Evolutionary conservation across 35 echinoderm and acorn worm species (phyloP).

Genomic region (Amphiura filiformis): DNA sequence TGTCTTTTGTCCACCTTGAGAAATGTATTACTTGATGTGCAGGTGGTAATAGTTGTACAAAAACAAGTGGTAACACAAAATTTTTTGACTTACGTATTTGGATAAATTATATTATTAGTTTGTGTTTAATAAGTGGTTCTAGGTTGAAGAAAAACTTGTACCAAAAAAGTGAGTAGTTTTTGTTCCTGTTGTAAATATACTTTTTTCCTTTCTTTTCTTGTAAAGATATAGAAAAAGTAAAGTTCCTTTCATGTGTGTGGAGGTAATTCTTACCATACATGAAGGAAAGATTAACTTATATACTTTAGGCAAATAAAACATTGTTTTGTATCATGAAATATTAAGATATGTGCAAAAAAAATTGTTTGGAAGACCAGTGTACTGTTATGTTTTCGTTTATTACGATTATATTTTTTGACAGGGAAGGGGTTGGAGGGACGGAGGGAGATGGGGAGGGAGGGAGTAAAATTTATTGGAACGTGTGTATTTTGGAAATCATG

Average conservation of each 20-base stretch:
- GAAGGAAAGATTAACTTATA: constrained; percentile 10
- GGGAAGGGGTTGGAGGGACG: background rate
- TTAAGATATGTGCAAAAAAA: constrained; percentile 9
- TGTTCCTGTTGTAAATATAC: background rate
- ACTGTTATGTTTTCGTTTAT: background rate
- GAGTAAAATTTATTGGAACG: background rate
- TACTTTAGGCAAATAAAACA: constrained; percentile 18
- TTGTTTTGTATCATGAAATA: background rate
- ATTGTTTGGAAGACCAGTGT: background rate
- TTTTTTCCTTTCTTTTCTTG: background rate
- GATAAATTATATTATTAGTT: background rate
- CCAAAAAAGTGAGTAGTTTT: background rate
- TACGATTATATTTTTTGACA: background rate
- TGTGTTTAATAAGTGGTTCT: background rate
- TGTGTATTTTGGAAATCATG: no score
- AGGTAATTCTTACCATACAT: background rate
- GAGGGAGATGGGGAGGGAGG: background rate
- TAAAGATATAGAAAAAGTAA: background rate
- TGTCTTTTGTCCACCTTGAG: background rate
- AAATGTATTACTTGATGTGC: background rate
- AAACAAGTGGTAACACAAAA: background rate
- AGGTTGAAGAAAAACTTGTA: background rate
- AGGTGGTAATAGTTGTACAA: background rate
- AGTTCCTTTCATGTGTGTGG: background rate
- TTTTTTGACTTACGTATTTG: background rate